A percentile compares a stretch with the other conserved stretches of the same genome.
Evolutionary conservation across 1,140 invertebrate genomes (phyloP).

Genomic region (Aphis gossypii): DNA sequence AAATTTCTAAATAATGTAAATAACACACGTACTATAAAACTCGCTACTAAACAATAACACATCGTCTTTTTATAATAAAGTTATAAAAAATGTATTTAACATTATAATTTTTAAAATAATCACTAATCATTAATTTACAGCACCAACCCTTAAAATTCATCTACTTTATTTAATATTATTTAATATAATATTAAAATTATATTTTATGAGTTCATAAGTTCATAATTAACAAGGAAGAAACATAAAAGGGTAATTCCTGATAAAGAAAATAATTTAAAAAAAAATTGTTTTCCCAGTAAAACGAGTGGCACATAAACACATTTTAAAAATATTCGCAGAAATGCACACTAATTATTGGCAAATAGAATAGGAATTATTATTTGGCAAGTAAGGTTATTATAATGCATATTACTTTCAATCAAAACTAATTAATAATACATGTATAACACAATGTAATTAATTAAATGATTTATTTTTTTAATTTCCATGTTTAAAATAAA

Average conservation of each 20-base stretch:
- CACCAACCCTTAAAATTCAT: not conserved
- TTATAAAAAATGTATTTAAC: not conserved
- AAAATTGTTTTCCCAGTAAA: not conserved
- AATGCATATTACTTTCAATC: not conserved
- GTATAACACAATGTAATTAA: not conserved
- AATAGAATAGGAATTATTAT: not conserved
- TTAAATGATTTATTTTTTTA: not conserved
- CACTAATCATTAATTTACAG: not conserved
- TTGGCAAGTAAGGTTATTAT: too few relatives aligned
- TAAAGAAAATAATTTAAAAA: not conserved
- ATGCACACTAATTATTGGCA: not conserved
- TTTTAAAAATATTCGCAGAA: not conserved
- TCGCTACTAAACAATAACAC: not conserved
- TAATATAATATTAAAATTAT: not conserved
- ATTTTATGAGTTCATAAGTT: not conserved
- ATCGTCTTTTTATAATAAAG: not conserved
- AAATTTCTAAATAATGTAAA: too few relatives aligned
- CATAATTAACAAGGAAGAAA: not conserved
- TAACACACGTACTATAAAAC: too few relatives aligned
- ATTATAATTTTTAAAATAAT: not conserved
- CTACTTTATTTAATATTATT: not conserved
- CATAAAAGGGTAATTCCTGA: not conserved
- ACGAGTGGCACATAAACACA: not conserved
- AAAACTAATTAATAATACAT: not conserved
- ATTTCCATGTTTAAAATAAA: not conserved